These are phyloP conservation scores for Cyanistes caeruleus DNA, from an alignment of 2,113 vertebrate species.

Conservation along the genomic window DNA sequence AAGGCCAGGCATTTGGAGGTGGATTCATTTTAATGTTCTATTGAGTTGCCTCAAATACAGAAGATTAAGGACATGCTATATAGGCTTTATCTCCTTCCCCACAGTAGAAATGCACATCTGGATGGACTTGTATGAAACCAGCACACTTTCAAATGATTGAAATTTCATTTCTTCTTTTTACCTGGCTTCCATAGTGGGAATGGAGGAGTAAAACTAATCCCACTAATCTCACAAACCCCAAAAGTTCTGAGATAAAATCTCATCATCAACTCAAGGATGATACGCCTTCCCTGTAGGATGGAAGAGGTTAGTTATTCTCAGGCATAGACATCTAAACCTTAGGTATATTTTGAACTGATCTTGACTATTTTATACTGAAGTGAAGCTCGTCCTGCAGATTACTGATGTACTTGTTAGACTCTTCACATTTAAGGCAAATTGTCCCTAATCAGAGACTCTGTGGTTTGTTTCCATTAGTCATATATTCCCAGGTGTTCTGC, in stretches of 20 bases:
- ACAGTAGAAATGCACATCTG: background rate
- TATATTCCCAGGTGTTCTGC: background rate
- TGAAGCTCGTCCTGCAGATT: background rate
- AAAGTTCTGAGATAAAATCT: background rate
- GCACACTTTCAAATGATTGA: background rate
- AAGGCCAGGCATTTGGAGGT: background rate
- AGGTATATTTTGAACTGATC: background rate
- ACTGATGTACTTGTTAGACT: background rate
- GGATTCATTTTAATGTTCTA: background rate
- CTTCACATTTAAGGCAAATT: background rate
- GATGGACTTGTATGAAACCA: background rate
- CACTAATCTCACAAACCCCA: background rate
- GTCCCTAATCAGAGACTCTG: background rate
- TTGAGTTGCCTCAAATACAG: background rate
- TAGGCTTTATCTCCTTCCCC: background rate
- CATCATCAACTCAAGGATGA: background rate
- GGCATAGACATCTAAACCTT: background rate
- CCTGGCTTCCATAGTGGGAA: background rate
- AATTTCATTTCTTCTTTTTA: background rate
- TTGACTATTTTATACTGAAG: background rate
- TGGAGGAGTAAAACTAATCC: background rate
- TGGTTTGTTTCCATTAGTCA: background rate
- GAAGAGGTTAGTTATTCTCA: background rate
- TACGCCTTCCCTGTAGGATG: background rate
- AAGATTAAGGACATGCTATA: background rate